phyloP scores from a whole-genome alignment of 1,140 invertebrate genomes.

The Lithobius niger region DNA sequence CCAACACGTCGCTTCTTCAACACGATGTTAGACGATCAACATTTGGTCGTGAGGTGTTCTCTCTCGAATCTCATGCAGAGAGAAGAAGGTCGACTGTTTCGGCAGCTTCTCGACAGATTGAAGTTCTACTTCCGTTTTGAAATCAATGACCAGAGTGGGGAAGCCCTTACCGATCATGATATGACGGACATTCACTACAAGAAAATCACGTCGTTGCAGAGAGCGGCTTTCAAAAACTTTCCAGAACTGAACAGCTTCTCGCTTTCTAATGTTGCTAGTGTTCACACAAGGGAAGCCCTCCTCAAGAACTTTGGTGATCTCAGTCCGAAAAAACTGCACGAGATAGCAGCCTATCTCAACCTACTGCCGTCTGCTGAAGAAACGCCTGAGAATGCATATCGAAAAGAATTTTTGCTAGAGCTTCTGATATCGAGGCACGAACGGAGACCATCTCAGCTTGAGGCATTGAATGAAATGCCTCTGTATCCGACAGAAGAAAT shows the following conservation, averaged over 20 bases:
- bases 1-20: conserved; percentile 95
- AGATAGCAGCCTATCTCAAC: conserved; percentile 72
- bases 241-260: conserved; percentile 73
- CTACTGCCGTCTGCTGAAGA: conserved; percentile 63
- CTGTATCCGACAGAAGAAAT: conserved; percentile 96
- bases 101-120: conserved; percentile 83
- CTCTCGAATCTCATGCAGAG: conserved; percentile 58
- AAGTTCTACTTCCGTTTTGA: conserved; percentile 96
- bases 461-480: conserved; percentile 94
- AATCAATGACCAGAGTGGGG: conserved; percentile 91
- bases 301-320: conserved; percentile 66
- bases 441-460: conserved; percentile 74
- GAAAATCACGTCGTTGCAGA: conserved; percentile 78
- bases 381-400: conserved; percentile 29
- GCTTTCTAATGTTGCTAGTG: conserved; percentile 81
- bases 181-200: conserved; percentile 88
- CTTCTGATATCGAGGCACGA: conserved; percentile 85
- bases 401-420: conserved; percentile 48
- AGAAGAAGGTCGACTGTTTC: conserved; percentile 80
- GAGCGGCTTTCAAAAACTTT: conserved; percentile 85
- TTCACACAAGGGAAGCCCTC: conserved; percentile 75
- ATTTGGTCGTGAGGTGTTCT: conserved; percentile 80
- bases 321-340: conserved; percentile 63
- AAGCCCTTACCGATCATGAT: conserved; percentile 82
- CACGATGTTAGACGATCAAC: conserved; percentile 84